Evolutionary conservation across 2,797 vertebrate species (phyloP).

Genomic region (Smutsia gigantea): DNA sequence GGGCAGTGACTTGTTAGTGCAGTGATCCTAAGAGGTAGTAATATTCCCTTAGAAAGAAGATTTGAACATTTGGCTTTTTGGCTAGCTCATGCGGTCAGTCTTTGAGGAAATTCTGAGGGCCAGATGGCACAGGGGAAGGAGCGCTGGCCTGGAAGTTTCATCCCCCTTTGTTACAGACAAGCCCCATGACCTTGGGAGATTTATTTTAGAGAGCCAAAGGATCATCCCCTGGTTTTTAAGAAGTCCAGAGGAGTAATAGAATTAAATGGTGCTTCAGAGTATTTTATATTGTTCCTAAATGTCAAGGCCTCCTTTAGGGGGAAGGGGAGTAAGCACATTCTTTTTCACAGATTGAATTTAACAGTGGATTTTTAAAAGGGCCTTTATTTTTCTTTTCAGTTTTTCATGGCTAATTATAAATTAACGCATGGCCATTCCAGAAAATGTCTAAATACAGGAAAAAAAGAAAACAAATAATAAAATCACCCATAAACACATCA

Average conservation of each 20-base stretch:
- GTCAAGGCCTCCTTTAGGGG: slow-evolving; percentile 46
- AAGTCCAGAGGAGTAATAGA: slow-evolving; percentile 72
- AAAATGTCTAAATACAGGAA: slow-evolving; percentile 52
- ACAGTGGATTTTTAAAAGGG: slow-evolving; percentile 54
- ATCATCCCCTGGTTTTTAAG: slow-evolving; percentile 71
- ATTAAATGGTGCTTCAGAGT: slow-evolving; percentile 63
- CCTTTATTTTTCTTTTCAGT: slow-evolving; percentile 54
- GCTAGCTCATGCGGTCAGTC: neutral
- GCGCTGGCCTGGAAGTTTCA: slow-evolving; percentile 24
- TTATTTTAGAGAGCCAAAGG: slow-evolving; percentile 74
- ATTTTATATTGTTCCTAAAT: slow-evolving; percentile 66
- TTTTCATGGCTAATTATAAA: slow-evolving; percentile 70
- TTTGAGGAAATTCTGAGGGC: slow-evolving; percentile 60
- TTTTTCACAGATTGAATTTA: slow-evolving; percentile 47
- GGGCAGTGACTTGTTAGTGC: neutral
- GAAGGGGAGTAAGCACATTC: neutral
- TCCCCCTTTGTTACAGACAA: neutral
- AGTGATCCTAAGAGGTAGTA: neutral
- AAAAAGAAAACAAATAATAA: slow-evolving; percentile 9
- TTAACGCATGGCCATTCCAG: slow-evolving; percentile 56
- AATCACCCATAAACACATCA: neutral
- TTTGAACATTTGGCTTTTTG: neutral
- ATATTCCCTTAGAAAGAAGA: neutral
- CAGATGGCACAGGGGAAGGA: slow-evolving; percentile 68
- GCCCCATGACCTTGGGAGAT: slow-evolving; percentile 75